phyloP scores from a whole-genome alignment of 2,888 invertebrate genomes.

The Pilophorus perplexus region DNA sequence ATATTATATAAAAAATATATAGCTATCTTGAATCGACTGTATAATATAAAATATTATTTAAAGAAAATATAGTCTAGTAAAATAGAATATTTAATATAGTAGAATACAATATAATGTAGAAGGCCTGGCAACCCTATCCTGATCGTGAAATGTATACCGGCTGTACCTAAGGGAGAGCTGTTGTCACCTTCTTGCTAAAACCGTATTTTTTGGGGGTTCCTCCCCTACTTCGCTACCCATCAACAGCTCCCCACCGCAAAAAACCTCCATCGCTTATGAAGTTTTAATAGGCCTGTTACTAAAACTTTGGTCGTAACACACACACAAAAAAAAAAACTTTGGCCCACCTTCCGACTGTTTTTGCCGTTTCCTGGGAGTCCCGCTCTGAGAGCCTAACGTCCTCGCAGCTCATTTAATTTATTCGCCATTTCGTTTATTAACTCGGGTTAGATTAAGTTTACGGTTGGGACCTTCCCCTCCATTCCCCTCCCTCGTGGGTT shows the following conservation, averaged over 20 bases:
- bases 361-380: background rate
- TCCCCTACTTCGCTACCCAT: too few species aligned
- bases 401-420: constrained; percentile 24
- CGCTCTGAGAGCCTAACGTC: background rate
- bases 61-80: too few species aligned
- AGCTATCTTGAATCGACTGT: too few species aligned
- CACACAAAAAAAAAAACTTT: background rate
- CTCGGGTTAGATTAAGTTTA: constrained; percentile 2
- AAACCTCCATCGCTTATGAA: constrained; percentile 3
- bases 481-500: background rate
- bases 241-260: background rate
- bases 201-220: too few species aligned
- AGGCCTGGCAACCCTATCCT: too few species aligned
- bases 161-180: too few species aligned
- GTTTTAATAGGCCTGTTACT: constrained; percentile 23
- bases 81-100: too few species aligned
- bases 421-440: constrained; percentile 20
- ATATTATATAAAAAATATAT: too few species aligned
- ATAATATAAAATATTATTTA: too few species aligned
- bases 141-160: too few species aligned
- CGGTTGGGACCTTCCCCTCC: background rate
- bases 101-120: too few species aligned
- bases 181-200: too few species aligned
- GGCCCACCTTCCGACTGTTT: background rate
- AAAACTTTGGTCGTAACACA: constrained; percentile 16